Percentiles rank a stretch among this genome's conserved stretches.
These are phyloP conservation scores for Emydocephalus ijimae DNA, from an alignment of 2,113 vertebrate species.

Conservation along the genomic window DNA sequence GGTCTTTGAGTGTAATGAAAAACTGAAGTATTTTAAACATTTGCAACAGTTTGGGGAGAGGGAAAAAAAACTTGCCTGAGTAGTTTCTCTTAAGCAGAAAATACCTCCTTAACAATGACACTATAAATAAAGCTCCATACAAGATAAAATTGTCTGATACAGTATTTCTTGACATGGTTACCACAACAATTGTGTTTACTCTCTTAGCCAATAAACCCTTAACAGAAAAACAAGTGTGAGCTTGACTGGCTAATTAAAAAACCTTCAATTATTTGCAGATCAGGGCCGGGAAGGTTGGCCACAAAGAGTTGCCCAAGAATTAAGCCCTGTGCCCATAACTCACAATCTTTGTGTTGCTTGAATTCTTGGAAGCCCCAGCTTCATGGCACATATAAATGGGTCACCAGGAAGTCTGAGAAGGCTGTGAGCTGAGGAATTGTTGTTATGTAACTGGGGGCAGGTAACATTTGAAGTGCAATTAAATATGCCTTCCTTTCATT, in stretches of 20 bases:
- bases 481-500: not conserved
- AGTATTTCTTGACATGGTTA: constrained; percentile 44
- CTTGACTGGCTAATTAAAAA: constrained; percentile 45
- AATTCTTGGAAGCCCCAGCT: not conserved
- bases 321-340: not conserved
- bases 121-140: constrained; percentile 39
- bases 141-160: constrained; percentile 39
- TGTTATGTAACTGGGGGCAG: not conserved
- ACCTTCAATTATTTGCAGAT: constrained; percentile 36
- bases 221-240: constrained; percentile 44
- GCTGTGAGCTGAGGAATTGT: not conserved
- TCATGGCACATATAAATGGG: not conserved
- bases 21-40: not conserved
- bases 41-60: not conserved
- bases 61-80: not conserved
- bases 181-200: constrained; percentile 56
- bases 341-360: not conserved
- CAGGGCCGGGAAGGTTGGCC: not conserved
- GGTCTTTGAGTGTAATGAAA: not conserved
- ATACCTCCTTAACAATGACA: constrained; percentile 36
- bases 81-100: constrained; percentile 26
- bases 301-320: constrained; percentile 21
- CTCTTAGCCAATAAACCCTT: constrained; percentile 55
- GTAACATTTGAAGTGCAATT: not conserved
- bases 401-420: not conserved